Evolutionary conservation across 2,113 vertebrate genomes (phyloP).

Genomic region (Peromyscus maniculatus): DNA sequence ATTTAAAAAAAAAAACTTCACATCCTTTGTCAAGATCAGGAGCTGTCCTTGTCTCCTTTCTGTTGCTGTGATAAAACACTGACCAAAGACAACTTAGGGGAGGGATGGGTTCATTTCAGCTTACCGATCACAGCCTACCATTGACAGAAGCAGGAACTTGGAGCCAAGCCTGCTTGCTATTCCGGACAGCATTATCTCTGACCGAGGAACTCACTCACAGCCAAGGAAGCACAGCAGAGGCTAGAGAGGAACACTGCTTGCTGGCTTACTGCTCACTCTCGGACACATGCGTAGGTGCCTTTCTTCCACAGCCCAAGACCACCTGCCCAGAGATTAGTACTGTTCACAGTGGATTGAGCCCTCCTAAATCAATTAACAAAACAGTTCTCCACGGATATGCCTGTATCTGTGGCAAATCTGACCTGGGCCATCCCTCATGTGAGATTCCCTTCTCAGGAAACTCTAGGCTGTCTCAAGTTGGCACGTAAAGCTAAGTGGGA

Average conservation of each 20-base stretch:
- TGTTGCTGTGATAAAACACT: background rate
- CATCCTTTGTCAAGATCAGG: background rate
- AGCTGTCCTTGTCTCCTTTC: background rate
- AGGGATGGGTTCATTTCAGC: background rate
- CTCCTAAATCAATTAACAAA: background rate
- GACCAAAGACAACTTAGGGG: background rate
- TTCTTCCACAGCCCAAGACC: background rate
- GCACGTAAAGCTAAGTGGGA: background rate
- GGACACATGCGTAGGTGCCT: background rate
- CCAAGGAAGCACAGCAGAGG: background rate
- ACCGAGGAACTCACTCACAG: background rate
- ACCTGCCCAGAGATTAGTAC: background rate
- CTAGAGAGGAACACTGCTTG: background rate
- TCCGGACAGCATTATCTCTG: background rate
- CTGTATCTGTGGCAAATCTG: background rate
- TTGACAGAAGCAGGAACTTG: background rate
- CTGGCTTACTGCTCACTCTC: background rate
- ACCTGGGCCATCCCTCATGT: background rate
- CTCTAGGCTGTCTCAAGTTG: background rate
- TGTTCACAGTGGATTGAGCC: background rate
- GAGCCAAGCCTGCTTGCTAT: background rate
- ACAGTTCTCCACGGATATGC: no score
- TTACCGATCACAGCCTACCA: background rate
- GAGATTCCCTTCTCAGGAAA: background rate
- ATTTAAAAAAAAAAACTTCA: background rate